Evolutionary conservation across 37 sponge, comb jelly and placozoan species (phyloP), one percentile per base, ranked within the genome.

Genomic region (Haliclona indistincta): DNA sequence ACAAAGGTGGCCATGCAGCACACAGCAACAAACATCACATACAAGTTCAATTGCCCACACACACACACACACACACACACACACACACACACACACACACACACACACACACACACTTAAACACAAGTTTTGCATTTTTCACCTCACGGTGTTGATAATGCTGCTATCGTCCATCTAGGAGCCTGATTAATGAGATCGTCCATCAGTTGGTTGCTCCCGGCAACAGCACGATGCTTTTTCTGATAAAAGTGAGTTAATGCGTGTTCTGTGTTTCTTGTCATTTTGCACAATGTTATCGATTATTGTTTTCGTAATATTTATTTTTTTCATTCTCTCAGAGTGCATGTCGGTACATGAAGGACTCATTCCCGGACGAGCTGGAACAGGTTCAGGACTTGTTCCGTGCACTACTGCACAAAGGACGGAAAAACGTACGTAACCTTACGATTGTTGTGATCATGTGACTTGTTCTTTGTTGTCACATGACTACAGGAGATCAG

Each of bases 351-450:
- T 81, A 76, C 40, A 76, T 87, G 88, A 38, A 43, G 39, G 4
- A 34, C 4, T 6, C 35, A 22, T 87, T 87, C 43, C 64, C 71
- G 17, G 82, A 64, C 32, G 82, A 81, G 52, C 40, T 13, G 3
- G 32, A 22, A 0, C 38, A 63, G 4, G 76, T 87, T 76, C 78
- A 64, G 47, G 34, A 64, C 8, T 30, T 82, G 4, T 77, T 88
- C 41, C 63, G 36, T 35, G 25, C 78, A 45, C 45, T 82, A 32
- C 36, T 88, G 4, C 54, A 65, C 43, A 81, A 56, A 40, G 83
- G 78, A 45, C 76, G 73, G 47, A 41, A 83, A 81, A 84, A 88
- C 67, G 89, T 88, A 73, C n/a, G n/a, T n/a, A n/a, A n/a, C n/a
- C n/a, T n/a, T n/a, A n/a, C n/a, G n/a, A n/a, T n/a, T n/a, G n/a